Conservation (phyloP, 2,888 invertebrate genomes). For the Pantelozetes paolii region DNA sequence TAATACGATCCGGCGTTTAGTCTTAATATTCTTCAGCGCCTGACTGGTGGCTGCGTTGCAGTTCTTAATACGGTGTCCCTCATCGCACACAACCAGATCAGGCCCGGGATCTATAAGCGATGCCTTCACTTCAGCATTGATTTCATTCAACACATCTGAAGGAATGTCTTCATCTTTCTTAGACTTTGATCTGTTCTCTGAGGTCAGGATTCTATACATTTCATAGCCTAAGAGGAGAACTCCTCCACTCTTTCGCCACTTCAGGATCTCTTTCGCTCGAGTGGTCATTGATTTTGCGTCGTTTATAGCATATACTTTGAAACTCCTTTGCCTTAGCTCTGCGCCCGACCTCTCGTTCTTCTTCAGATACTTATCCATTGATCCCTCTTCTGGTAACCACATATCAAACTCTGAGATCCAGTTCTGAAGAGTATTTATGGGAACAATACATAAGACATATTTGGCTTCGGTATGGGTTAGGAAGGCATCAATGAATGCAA, state of each 20-base stretch:
- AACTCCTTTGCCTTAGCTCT: slow-evolving; percentile 71
- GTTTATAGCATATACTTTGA: slow-evolving; percentile 82
- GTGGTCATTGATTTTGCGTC: slow-evolving; percentile 88
- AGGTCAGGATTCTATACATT: slow-evolving; percentile 81
- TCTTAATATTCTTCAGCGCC: slow-evolving; percentile 88
- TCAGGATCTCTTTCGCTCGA: slow-evolving; percentile 63
- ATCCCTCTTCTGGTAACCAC: slow-evolving; percentile 70
- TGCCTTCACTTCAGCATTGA: slow-evolving; percentile 68
- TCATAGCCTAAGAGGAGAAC: slow-evolving; percentile 96
- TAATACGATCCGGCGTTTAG: slow-evolving; percentile 83
- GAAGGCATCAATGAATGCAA: slow-evolving; percentile 78
- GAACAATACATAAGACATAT: slow-evolving; percentile 91
- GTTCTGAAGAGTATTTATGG: slow-evolving; percentile 96
- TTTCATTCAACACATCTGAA: neutral
- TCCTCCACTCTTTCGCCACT: slow-evolving; percentile 83
- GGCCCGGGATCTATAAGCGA: slow-evolving; percentile 79
- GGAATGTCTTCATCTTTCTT: slow-evolving; percentile 50
- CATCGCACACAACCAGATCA: slow-evolving; percentile 89
- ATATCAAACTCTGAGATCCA: slow-evolving; percentile 96
- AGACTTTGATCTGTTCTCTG: slow-evolving; percentile 64
- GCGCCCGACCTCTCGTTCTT: slow-evolving; percentile 56
- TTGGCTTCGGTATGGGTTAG: slow-evolving; percentile 80
- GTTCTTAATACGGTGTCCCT: slow-evolving; percentile 97
- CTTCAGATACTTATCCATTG: slow-evolving; percentile 42
- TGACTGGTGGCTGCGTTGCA: slow-evolving; percentile 93